Base-by-base conservation (phyloP, 2,888 invertebrate genomes). In the Melinaea menophilus region DNA sequence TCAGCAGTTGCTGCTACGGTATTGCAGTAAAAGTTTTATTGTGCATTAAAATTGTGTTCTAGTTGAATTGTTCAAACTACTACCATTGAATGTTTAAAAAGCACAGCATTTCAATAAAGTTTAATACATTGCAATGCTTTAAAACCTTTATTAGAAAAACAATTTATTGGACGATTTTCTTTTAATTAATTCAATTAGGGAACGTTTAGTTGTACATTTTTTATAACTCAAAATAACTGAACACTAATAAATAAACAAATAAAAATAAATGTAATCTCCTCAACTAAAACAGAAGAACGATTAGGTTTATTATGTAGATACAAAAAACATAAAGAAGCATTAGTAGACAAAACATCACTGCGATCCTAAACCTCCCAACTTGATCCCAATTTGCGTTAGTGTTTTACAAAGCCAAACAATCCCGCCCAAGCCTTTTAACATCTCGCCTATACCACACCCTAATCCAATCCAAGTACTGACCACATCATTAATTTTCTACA, bases 401-500 rank as follows among this genome's bases (percentile, higher is more conserved):
- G 83, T 84, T 85, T 84, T 81, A 78, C 84, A 86, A 87, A 87
- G 84, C 82, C 82, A 71, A 79, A 80, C 78, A 85, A 81, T 80
- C 81, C 81, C 81, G 77, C 80, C 79, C 79, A 78, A 84, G 80
- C 84, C 85, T 89, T 87, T 89, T 87, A 88, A 79, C 82, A 79
- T 84, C 82, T 84, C 80, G 76, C 22, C 22, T 73, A 75, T 73
- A 75, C 73, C 76, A 72, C 72, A 79, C 86, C 87, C 82, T 86
- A 86, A 88, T 86, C 85, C 86, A 87, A 89, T 88, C 79, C 80
- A 73, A 83, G 82, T 82, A 72, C 84, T 90, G 90, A 90, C 90
- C 90, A 88, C 86, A 83, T 89, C 90, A 90, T 90, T 90, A 90
- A 90, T 90, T 90, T 84, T 80, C 82, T 78, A 85, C 88, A 84